Conservation (phyloP, 2,797 vertebrate genomes). For the Cetoscarus ocellatus region DNA sequence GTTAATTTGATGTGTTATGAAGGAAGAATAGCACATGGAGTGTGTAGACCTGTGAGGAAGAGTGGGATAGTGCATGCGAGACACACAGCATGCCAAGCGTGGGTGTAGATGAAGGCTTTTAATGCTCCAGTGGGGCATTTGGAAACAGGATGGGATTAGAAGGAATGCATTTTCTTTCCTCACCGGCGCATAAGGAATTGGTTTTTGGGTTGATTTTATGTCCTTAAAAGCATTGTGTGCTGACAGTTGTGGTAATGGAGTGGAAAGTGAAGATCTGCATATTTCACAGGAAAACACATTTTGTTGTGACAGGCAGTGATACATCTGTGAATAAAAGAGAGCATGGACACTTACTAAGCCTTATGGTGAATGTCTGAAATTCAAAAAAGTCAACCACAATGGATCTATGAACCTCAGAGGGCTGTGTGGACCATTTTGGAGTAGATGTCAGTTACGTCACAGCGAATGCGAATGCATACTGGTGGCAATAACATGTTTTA, state of each 20-base stretch:
- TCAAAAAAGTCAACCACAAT: background rate
- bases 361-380: background rate
- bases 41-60: background rate
- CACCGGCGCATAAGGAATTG: background rate
- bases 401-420: background rate
- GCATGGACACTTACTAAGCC: background rate
- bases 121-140: background rate
- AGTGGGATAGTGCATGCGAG: constrained; percentile 5
- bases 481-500: too few relatives aligned
- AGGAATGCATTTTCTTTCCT: constrained; percentile 20
- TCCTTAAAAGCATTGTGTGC: background rate
- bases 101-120: background rate
- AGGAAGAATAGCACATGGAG: constrained; percentile 9
- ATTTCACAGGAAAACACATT: background rate
- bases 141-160: background rate
- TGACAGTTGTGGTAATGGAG: constrained; percentile 11
- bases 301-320: background rate
- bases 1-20: constrained; percentile 36
- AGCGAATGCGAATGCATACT: too few relatives aligned
- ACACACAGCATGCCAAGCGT: constrained; percentile 1
- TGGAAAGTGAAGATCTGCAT: background rate
- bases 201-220: background rate
- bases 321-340: background rate
- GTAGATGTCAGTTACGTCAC: too few relatives aligned
- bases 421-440: background rate